Evolutionary conservation across 2,113 vertebrate genomes (phyloP).

Genomic region (Eira barbara): DNA sequence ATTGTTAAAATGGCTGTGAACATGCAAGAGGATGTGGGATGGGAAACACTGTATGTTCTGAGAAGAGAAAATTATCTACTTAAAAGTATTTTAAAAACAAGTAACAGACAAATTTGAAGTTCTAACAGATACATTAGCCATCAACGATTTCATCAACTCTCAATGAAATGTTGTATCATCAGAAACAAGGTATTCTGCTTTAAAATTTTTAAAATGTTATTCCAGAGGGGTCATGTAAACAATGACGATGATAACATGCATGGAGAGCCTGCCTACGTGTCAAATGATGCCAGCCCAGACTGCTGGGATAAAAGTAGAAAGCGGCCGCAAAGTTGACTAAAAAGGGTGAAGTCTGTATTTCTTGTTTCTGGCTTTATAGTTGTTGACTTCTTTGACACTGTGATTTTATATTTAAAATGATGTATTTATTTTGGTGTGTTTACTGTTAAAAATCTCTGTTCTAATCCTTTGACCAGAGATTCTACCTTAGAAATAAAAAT

Average conservation of each 20-base stretch:
- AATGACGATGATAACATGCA: neutral
- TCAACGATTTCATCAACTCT: neutral
- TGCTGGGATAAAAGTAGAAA: neutral
- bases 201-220: neutral
- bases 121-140: neutral
- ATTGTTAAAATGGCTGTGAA: slow-evolving; percentile 44
- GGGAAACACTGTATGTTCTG: neutral
- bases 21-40: neutral
- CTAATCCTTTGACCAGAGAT: neutral
- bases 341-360: neutral
- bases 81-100: neutral
- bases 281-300: neutral
- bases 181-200: neutral
- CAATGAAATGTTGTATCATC: neutral
- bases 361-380: slow-evolving; percentile 5
- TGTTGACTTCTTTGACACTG: slow-evolving; percentile 52
- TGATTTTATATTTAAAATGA: slow-evolving; percentile 65
- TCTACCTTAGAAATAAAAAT: slow-evolving; percentile 28
- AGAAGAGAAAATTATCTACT: neutral
- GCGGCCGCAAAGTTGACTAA: no score
- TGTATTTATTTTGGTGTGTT: slow-evolving; percentile 61
- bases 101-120: neutral
- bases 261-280: neutral
- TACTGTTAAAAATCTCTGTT: slow-evolving; percentile 43
- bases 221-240: neutral